Percentiles rank a stretch among this genome's conserved stretches.
Evolutionary conservation across 2,888 invertebrate genomes (phyloP).

Genomic region (Tuta absoluta): DNA sequence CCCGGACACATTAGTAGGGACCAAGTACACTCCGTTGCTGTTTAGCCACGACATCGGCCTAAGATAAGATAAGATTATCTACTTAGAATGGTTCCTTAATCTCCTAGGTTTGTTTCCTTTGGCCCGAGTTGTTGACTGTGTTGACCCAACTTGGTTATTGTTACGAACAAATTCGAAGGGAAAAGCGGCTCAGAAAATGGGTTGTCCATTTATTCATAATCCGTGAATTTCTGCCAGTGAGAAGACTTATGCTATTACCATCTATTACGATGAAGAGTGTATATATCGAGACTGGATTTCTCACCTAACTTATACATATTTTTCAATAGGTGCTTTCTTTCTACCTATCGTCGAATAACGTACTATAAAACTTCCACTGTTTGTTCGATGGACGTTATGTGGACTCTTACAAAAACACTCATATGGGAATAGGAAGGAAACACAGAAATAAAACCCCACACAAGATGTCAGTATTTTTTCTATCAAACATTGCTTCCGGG

Average conservation of each 20-base stretch:
- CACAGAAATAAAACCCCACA: neutral
- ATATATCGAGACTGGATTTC: neutral
- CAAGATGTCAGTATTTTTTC: slow-evolving; percentile 11
- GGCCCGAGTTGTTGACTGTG: slow-evolving; percentile 41
- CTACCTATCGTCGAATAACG: neutral
- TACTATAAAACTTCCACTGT: neutral
- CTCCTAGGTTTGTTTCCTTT: slow-evolving; percentile 50
- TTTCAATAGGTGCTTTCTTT: neutral
- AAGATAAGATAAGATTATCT: slow-evolving; percentile 55
- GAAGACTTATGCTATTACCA: neutral
- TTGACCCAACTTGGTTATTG: slow-evolving; percentile 43
- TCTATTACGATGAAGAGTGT: neutral
- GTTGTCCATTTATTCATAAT: slow-evolving; percentile 53
- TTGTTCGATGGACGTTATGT: neutral
- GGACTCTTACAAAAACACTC: slow-evolving; percentile 4
- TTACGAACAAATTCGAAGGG: slow-evolving; percentile 34
- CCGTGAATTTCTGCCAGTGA: slow-evolving; percentile 32
- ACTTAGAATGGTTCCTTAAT: slow-evolving; percentile 49
- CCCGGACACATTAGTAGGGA: slow-evolving; percentile 35
- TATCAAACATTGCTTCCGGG: slow-evolving; percentile 18
- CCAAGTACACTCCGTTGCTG: slow-evolving; percentile 34
- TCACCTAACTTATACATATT: neutral
- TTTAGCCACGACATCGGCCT: slow-evolving; percentile 42
- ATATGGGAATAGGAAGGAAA: neutral
- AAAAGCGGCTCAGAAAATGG: slow-evolving; percentile 35